Conservation (phyloP, 2,797 vertebrate genomes). For the Caiman crocodilus region DNA sequence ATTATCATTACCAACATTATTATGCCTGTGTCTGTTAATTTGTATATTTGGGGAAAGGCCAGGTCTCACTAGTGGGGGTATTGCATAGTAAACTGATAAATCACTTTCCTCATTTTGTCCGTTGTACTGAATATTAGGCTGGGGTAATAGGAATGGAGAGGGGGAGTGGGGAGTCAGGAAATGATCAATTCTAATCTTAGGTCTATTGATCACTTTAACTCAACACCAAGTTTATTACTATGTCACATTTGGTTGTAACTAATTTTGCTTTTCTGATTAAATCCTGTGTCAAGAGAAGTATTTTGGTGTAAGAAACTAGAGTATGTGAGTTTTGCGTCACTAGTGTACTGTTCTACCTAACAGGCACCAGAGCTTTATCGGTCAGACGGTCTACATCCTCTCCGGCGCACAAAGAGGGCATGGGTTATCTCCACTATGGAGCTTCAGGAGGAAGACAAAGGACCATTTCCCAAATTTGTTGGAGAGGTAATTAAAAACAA, state of each 20-base stretch:
- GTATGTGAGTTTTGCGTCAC: neutral
- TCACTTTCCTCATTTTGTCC: neutral
- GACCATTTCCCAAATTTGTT: slow-evolving; percentile 78
- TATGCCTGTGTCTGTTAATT: neutral
- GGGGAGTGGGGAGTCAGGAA: neutral
- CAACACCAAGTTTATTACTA: neutral
- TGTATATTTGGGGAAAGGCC: neutral
- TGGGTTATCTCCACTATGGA: slow-evolving; percentile 89
- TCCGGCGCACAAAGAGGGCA: slow-evolving; percentile 84
- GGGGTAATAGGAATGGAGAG: too few species aligned
- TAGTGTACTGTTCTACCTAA: neutral
- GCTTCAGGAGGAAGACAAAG: slow-evolving; percentile 82
- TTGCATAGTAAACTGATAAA: neutral
- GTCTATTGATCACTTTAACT: neutral
- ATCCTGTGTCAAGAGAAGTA: too few species aligned
- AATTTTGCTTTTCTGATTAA: too few species aligned
- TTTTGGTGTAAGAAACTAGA: too few species aligned
- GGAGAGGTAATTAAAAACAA: slow-evolving; percentile 69
- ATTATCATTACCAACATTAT: neutral
- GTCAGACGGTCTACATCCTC: neutral
- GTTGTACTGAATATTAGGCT: neutral
- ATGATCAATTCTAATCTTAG: neutral
- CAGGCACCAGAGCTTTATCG: neutral
- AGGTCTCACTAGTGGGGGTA: neutral
- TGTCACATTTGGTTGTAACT: too few species aligned